Evolutionary conservation across 2,113 vertebrate species (phyloP).

Genomic region (Dipodomys stephensi): DNA sequence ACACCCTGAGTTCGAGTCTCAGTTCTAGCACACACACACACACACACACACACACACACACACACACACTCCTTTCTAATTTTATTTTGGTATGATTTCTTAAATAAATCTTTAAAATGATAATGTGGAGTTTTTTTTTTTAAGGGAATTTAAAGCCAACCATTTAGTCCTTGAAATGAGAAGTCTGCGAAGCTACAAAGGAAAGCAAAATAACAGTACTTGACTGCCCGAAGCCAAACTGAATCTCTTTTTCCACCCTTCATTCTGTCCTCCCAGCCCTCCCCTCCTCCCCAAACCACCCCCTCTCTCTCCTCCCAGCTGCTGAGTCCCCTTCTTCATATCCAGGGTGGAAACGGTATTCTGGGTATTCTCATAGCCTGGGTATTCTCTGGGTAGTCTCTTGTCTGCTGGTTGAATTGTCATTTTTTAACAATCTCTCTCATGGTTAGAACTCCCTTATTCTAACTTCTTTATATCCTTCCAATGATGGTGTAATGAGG

Average conservation of each 20-base stretch:
- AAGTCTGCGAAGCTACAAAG: neutral
- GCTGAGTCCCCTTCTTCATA: neutral
- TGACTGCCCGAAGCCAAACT: neutral
- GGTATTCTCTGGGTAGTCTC: neutral
- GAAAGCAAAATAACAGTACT: neutral
- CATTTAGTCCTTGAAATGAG: conserved; percentile 24
- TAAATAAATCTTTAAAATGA: conserved; percentile 23
- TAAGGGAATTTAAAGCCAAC: neutral
- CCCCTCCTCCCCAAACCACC: no score
- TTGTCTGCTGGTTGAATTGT: conserved; percentile 51
- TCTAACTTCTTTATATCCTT: conserved; percentile 70
- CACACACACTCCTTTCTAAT: neutral
- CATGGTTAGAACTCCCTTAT: conserved; percentile 45
- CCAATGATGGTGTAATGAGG: conserved; percentile 72
- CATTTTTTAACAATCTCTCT: conserved; percentile 49
- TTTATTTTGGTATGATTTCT: neutral
- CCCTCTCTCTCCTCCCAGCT: neutral
- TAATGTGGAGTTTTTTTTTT: neutral
- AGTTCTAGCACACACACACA: no score
- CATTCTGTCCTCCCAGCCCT: accelerated
- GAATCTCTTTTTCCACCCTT: neutral
- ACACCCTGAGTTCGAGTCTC: no score
- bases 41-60: no score
- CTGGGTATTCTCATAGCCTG: no score
- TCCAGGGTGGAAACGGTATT: neutral